Base-by-base conservation (phyloP, 2,113 vertebrate genomes). In the Sprattus sprattus region DNA sequence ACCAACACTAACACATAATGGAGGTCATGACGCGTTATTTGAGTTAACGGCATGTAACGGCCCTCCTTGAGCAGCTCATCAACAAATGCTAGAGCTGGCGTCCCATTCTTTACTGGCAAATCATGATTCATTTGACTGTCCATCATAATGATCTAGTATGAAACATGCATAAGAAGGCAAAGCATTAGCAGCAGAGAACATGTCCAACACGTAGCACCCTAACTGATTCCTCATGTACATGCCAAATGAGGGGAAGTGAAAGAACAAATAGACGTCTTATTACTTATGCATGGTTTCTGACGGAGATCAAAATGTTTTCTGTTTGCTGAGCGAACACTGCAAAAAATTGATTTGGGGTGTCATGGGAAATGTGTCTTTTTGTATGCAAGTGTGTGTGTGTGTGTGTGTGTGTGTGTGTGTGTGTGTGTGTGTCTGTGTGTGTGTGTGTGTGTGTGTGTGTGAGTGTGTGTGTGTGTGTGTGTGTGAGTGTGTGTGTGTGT, bases 331-430 rank as follows among this genome's bases (percentile, higher is more conserved):
- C 4, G 52, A 18, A 52, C 13, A 15, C 50, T 52, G 50, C 50
- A 52, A 15, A 15, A 52, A 3, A 15, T 22, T 64, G 7, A 8
- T n/a, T 64, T 64, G 22, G 60, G 60, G 7, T 67, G n/a, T 67
- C 7, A 6, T 3, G 25, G n/a, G n/a, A 67, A 67, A 28, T 11
- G 25, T 7, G 16, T 28, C 64, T 67, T 10, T 67, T 13, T 25
- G 64, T 67, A 67, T 28, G 64, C 64, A 1, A 11, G 47, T 71
- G 46, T 84, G 46, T 22, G 67, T 84, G 81, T 83, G 39, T 39
- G 39, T 39, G 39, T 39, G 39, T 39, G 1, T 39, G 39, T 39
- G 39, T 39, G 39, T 39, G 39, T 39, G 39, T 39, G 39, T 39
- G 39, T 39, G 39, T 39, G 1, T 39, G 39, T 39, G 39, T 39